Percentiles rank a stretch among this genome's conserved stretches.
These are phyloP conservation scores for Helicolenus hilgendorfi DNA, from an alignment of 2,797 vertebrate genomes.

Conservation along the genomic window DNA sequence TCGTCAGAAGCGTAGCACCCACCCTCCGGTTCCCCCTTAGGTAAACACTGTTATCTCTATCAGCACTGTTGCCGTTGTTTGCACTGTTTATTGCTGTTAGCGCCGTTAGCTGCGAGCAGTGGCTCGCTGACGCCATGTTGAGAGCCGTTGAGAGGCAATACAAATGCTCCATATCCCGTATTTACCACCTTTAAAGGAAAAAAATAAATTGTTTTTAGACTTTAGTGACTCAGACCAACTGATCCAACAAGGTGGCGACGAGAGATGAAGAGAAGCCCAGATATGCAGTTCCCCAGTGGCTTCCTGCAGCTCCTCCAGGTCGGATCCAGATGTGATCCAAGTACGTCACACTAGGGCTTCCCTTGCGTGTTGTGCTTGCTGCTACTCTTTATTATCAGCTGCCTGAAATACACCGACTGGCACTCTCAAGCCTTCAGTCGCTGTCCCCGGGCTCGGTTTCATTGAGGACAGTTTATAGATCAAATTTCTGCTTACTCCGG, in stretches of 20 bases:
- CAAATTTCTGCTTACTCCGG: conserved; percentile 41
- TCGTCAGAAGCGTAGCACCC: not conserved
- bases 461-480: conserved; percentile 35
- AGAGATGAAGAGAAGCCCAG: not conserved
- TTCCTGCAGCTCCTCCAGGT: not conserved
- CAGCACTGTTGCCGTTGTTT: no score
- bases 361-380: not conserved
- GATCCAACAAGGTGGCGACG: not conserved
- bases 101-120: no score
- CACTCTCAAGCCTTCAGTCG: not conserved
- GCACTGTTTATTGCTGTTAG: no score
- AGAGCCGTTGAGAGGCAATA: no score
- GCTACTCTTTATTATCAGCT: not conserved
- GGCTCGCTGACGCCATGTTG: no score
- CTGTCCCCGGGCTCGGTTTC: not conserved
- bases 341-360: not conserved
- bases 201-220: not conserved
- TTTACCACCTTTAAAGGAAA: not conserved
- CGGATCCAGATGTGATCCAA: not conserved
- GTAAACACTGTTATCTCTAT: no score
- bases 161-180: no score
- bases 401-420: not conserved
- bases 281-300: not conserved
- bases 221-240: not conserved
- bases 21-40: no score